Evolutionary conservation across 2,113 vertebrate species (phyloP).

Genomic region (Vidua chalybeata): DNA sequence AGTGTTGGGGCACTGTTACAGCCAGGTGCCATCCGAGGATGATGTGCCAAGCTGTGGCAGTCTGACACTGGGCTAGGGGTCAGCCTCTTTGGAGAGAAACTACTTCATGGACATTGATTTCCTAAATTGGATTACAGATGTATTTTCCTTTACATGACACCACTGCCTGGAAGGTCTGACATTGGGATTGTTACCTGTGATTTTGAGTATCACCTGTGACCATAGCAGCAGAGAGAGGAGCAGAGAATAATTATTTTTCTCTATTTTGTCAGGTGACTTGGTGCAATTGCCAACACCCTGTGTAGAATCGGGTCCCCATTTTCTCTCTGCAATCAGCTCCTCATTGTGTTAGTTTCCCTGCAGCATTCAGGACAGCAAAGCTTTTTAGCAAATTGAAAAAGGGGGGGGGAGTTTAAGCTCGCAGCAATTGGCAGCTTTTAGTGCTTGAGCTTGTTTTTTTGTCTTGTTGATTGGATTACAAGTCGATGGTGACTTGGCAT

Average conservation of each 20-base stretch:
- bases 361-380: background rate
- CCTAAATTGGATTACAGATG: background rate
- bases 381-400: background rate
- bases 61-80: background rate
- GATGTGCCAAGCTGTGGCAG: rapidly evolving
- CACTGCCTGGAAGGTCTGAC: background rate
- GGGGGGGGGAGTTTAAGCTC: background rate
- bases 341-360: background rate
- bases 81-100: background rate
- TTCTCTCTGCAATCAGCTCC: background rate
- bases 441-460: background rate
- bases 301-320: background rate
- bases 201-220: background rate
- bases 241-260: background rate
- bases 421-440: background rate
- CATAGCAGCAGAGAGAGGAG: background rate
- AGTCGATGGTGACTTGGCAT: background rate
- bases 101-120: background rate
- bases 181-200: rapidly evolving
- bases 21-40: rapidly evolving
- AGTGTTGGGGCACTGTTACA: rapidly evolving
- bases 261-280: background rate
- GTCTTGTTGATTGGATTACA: background rate
- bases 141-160: background rate
- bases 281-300: background rate